phyloP scores from a whole-genome alignment of 92 coral and sea anemone genomes.

The Pocillopora grandis region DNA sequence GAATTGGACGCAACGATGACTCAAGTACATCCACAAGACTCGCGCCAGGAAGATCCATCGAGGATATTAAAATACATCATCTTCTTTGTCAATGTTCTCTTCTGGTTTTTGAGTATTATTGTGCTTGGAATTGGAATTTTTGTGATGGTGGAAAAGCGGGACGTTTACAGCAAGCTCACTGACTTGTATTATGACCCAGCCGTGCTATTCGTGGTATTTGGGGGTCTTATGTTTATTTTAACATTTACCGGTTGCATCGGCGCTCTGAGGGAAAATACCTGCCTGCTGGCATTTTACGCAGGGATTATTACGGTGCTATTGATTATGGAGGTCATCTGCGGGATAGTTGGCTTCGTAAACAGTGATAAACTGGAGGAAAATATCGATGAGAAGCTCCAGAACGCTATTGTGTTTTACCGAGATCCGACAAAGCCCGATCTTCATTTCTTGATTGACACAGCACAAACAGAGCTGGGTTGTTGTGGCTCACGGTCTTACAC shows the following conservation, averaged over 20 bases:
- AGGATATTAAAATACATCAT: constrained; percentile 71
- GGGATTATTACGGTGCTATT: constrained; percentile 59
- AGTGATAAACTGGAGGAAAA: constrained; percentile 60
- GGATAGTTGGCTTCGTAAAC: constrained; percentile 60
- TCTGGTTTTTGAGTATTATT: constrained; percentile 75
- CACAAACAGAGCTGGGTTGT: constrained; percentile 77
- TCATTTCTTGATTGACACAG: constrained; percentile 80
- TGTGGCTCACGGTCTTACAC: constrained; percentile 75
- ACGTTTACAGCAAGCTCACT: constrained; percentile 62
- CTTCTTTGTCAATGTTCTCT: constrained; percentile 78
- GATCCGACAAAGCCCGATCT: constrained; percentile 76
- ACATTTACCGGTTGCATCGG: constrained; percentile 94
- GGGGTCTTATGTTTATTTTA: constrained; percentile 71
- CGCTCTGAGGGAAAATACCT: constrained; percentile 89
- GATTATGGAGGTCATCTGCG: constrained; percentile 57
- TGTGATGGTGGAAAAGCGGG: constrained; percentile 70
- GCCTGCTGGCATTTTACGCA: constrained; percentile 67
- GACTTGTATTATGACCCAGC: constrained; percentile 81
- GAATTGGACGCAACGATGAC: background rate
- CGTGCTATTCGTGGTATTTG: constrained; percentile 63
- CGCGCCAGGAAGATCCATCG: constrained; percentile 54
- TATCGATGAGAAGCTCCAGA: constrained; percentile 75
- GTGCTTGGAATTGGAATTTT: constrained; percentile 71
- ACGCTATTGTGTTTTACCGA: constrained; percentile 81
- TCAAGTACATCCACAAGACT: background rate